Evolutionary conservation across 1,140 invertebrate genomes (phyloP).

Genomic region (Pararge aegeria): DNA sequence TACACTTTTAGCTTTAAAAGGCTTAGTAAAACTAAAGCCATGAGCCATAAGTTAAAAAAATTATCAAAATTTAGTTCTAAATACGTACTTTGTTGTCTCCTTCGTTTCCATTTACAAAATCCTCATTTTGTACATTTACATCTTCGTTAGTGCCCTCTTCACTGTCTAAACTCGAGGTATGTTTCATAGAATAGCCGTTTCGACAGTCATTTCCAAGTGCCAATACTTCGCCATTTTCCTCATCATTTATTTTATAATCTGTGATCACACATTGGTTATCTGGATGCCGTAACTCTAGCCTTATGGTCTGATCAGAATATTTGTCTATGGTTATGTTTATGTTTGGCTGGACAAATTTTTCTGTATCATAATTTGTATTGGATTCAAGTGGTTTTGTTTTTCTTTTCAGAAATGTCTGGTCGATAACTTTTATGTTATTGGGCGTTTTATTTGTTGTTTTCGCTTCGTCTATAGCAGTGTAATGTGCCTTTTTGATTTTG

Average conservation of each 20-base stretch:
- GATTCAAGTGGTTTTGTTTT: conserved; percentile 37
- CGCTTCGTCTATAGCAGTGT: conserved; percentile 30
- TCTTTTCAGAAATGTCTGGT: conserved; percentile 44
- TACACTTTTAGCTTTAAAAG: neutral
- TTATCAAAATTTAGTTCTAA: neutral
- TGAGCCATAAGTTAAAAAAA: neutral
- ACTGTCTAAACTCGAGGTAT: conserved; percentile 5
- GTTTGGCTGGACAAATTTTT: conserved; percentile 40
- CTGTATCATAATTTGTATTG: conserved; percentile 30
- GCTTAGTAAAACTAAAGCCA: neutral
- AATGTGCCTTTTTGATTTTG: conserved; percentile 45
- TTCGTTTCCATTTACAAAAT: conserved; percentile 18
- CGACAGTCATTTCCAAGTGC: neutral
- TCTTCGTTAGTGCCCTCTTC: conserved; percentile 13
- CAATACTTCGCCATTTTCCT: conserved; percentile 24
- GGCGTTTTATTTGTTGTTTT: conserved; percentile 30
- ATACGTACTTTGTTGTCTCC: conserved; percentile 37
- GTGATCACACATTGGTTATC: conserved; percentile 41
- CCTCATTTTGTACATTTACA: conserved; percentile 3
- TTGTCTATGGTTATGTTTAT: conserved; percentile 60
- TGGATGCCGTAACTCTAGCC: conserved; percentile 57
- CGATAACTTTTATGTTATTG: conserved; percentile 38
- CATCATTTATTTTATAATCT: conserved; percentile 41
- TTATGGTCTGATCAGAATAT: conserved; percentile 52
- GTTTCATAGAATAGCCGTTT: conserved; percentile 11